phyloP scores from a whole-genome alignment of 2,113 vertebrate genomes.

The Tupaia chinensis region DNA sequence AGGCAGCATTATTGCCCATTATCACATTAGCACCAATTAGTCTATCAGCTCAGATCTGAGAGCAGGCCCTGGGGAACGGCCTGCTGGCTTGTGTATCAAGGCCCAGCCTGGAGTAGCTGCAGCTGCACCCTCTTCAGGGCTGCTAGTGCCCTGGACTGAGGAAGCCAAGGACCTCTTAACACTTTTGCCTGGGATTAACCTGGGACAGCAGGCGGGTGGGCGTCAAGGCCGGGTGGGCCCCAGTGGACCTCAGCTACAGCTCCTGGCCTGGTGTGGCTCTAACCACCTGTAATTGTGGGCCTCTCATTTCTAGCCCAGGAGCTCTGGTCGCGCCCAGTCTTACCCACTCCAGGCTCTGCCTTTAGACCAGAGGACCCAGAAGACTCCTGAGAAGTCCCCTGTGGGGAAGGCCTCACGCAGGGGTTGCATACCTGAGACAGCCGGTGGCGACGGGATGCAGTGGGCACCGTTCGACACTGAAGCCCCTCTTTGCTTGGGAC shows the following conservation, averaged over 20 bases:
- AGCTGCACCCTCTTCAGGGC: neutral
- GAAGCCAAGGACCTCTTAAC: neutral
- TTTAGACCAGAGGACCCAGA: neutral
- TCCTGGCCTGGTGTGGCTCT: neutral
- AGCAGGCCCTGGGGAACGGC: slow-evolving; percentile 58
- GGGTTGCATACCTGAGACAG: too few relatives aligned
- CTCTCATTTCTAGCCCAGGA: slow-evolving; percentile 34
- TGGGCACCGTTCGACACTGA: too few relatives aligned
- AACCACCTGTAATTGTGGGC: neutral
- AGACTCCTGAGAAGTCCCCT: neutral
- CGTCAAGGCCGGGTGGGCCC: neutral
- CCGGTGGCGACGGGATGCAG: too few relatives aligned
- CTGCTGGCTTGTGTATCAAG: slow-evolving; percentile 63
- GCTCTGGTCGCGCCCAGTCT: neutral
- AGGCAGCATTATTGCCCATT: slow-evolving; percentile 76
- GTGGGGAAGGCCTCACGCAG: too few relatives aligned
- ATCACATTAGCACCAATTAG: slow-evolving; percentile 83
- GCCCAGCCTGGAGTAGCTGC: neutral
- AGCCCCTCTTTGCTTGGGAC: too few relatives aligned
- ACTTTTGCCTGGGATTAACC: neutral
- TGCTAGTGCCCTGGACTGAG: neutral
- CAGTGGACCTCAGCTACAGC: neutral
- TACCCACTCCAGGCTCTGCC: neutral
- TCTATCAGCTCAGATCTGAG: slow-evolving; percentile 78
- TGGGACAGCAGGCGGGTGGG: neutral